A percentile compares a stretch with the other conserved stretches of the same genome.
Evolutionary conservation across 2,888 invertebrate species (phyloP).

Genomic region (Zootermopsis nevadensis): DNA sequence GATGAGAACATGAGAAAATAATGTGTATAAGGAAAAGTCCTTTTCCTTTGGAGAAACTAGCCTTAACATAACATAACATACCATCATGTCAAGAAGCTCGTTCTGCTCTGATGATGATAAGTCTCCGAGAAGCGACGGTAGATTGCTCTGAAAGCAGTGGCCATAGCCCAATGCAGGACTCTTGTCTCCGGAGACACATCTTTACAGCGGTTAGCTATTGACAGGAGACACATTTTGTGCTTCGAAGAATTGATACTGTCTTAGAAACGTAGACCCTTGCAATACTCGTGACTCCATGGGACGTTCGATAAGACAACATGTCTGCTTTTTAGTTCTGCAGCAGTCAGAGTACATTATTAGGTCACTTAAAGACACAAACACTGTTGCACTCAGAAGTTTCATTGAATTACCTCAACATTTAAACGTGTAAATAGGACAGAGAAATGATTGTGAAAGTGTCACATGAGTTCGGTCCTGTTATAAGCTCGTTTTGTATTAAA

Average conservation of each 20-base stretch:
- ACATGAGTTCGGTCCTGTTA: too few species aligned
- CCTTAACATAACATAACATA: constrained; percentile 35
- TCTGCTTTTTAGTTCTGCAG: neutral
- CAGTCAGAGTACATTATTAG: neutral
- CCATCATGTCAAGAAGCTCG: constrained; percentile 31
- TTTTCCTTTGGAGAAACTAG: constrained; percentile 12
- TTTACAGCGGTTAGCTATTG: neutral
- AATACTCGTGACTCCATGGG: neutral
- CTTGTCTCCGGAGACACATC: neutral
- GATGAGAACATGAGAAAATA: constrained; percentile 19
- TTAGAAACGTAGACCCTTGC: neutral
- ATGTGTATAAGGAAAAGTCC: constrained; percentile 18
- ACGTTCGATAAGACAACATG: neutral
- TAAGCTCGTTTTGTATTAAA: too few species aligned
- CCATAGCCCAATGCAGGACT: neutral
- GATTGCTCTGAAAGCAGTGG: neutral
- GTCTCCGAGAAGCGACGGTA: constrained; percentile 3
- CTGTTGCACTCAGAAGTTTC: too few species aligned
- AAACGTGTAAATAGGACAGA: too few species aligned
- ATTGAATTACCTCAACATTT: too few species aligned
- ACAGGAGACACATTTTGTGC: neutral
- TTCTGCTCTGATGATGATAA: constrained; percentile 27
- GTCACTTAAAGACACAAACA: too few species aligned
- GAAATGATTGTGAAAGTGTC: too few species aligned
- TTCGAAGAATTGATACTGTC: neutral